Percentiles rank a stretch among this genome's conserved stretches.
These are phyloP conservation scores for Orchestia grillus DNA, from an alignment of 1,140 invertebrate genomes.

Conservation along the genomic window DNA sequence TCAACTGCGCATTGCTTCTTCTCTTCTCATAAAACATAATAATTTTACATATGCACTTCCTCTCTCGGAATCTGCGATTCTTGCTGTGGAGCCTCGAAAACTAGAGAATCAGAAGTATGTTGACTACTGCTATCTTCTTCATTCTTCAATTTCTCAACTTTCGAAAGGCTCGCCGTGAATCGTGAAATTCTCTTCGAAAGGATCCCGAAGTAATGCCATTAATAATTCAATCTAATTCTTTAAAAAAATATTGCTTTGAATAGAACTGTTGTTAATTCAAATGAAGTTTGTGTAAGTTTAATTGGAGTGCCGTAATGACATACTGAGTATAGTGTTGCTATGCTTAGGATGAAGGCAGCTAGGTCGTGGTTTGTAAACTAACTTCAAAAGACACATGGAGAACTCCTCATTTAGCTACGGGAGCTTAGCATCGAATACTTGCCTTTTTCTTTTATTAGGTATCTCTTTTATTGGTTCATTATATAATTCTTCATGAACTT, in stretches of 20 bases:
- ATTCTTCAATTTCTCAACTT: no score
- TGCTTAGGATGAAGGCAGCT: background rate
- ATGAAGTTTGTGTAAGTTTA: background rate
- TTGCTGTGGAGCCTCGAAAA: no score
- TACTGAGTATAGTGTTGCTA: background rate
- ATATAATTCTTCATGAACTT: no score
- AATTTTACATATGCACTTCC: no score
- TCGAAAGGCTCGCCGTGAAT: background rate
- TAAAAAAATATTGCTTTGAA: background rate
- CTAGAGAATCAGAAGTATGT: no score
- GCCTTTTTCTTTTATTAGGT: no score
- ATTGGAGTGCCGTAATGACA: background rate
- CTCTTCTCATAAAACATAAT: no score
- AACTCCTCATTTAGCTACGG: background rate
- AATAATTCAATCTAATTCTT: background rate
- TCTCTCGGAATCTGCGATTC: no score
- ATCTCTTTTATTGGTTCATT: no score
- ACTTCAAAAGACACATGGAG: background rate
- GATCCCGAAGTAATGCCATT: background rate
- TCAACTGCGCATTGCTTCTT: no score
- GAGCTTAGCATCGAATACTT: no score
- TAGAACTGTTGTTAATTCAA: background rate
- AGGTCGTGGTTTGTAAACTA: background rate
- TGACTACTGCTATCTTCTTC: no score
- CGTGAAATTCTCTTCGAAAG: background rate